A percentile compares a stretch with the other conserved stretches of the same genome.
phyloP scores from a whole-genome alignment of 2,888 invertebrate genomes.

The Torymus aiolomorphi region DNA sequence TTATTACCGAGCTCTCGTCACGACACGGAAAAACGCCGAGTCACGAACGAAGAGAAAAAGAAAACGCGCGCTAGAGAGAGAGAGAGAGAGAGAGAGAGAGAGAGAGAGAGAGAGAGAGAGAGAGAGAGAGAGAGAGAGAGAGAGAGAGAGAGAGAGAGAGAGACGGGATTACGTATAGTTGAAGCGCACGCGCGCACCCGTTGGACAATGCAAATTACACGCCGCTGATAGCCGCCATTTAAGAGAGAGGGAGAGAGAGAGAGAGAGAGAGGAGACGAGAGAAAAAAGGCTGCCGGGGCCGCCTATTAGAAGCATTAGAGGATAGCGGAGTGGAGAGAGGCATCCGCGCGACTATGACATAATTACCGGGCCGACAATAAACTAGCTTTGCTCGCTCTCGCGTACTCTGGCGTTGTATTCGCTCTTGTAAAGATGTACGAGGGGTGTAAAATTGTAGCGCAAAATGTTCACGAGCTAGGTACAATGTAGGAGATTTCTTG shows the following conservation, averaged over 20 bases:
- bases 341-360: slow-evolving; percentile 30
- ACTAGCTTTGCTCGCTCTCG: not conserved
- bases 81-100: too few relatives aligned
- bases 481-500: too few relatives aligned
- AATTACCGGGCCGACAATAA: slow-evolving; percentile 42
- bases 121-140: too few relatives aligned
- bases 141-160: slow-evolving; percentile 25
- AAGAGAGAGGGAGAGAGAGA: slow-evolving; percentile 39
- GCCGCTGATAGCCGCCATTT: slow-evolving; percentile 47
- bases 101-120: too few relatives aligned
- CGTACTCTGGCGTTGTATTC: not conserved
- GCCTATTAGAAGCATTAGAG: slow-evolving; percentile 20
- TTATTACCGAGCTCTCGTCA: slow-evolving; percentile 53
- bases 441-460: too few relatives aligned
- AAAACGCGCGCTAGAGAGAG: slow-evolving; percentile 1
- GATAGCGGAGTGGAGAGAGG: slow-evolving; percentile 18
- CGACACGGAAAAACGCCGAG: slow-evolving; percentile 53
- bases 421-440: too few relatives aligned
- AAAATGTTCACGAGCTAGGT: too few relatives aligned
- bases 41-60: slow-evolving; percentile 33
- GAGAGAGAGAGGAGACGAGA: too few relatives aligned
- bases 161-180: slow-evolving; percentile 11
- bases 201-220: slow-evolving; percentile 56
- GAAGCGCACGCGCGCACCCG: slow-evolving; percentile 13
- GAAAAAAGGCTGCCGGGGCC: not conserved